A percentile compares a stretch with the other conserved stretches of the same genome.
Conservation (phyloP, 2,888 invertebrate species). For the Acanthosepion lycidas region DNA sequence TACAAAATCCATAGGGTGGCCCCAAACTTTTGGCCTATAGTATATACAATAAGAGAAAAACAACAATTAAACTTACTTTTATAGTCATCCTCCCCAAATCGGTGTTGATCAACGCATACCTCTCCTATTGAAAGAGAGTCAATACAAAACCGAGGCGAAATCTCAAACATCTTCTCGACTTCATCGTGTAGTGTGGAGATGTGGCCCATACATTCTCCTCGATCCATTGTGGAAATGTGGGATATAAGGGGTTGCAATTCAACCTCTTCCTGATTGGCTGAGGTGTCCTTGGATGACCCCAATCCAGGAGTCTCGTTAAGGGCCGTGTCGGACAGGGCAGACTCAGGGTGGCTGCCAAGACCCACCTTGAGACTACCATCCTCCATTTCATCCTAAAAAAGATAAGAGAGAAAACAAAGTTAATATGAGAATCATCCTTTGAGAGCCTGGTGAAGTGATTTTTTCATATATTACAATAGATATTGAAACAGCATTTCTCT, state of each 20-base stretch:
- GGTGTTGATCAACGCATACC: slow-evolving; percentile 51
- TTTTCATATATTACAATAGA: neutral
- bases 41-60: neutral
- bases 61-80: slow-evolving; percentile 53
- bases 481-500: too few relatives aligned
- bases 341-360: slow-evolving; percentile 38
- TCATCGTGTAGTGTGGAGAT: slow-evolving; percentile 55
- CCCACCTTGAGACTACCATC: slow-evolving; percentile 44
- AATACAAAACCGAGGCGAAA: slow-evolving; percentile 55
- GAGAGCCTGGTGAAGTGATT: neutral
- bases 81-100: slow-evolving; percentile 60
- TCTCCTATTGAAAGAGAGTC: slow-evolving; percentile 52
- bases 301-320: slow-evolving; percentile 40
- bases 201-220: slow-evolving; percentile 51
- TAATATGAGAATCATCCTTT: neutral
- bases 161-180: slow-evolving; percentile 60
- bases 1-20: too few relatives aligned
- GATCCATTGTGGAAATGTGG: slow-evolving; percentile 49
- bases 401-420: neutral
- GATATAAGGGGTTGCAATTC: slow-evolving; percentile 47
- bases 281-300: slow-evolving; percentile 34
- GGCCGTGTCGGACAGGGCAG: slow-evolving; percentile 45
- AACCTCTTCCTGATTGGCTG: slow-evolving; percentile 43
- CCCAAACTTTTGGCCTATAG: too few relatives aligned
- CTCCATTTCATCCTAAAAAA: slow-evolving; percentile 45